Conservation (phyloP, 2,113 vertebrate species). For the Heloderma charlesbogerti region DNA sequence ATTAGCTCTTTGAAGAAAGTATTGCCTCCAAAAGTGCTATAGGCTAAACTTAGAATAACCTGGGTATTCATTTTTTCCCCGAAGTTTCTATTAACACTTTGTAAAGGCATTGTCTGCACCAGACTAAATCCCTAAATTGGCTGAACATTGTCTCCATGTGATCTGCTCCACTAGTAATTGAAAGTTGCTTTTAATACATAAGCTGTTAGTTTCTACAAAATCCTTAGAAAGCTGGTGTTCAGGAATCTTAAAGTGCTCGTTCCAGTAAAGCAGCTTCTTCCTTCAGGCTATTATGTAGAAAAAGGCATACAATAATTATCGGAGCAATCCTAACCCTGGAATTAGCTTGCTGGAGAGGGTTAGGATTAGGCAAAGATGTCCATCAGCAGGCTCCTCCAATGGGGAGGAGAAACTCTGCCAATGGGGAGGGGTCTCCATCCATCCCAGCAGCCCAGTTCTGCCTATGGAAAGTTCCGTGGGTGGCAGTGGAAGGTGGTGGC, state of each 20-base stretch:
- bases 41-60: not conserved
- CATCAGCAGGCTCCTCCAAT: too few species aligned
- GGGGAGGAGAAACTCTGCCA: too few species aligned
- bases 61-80: slow-evolving; percentile 8
- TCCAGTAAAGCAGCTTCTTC: not conserved
- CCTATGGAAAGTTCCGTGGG: not conserved
- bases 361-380: too few species aligned
- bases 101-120: not conserved
- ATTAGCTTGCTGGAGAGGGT: too few species aligned
- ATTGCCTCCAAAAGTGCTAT: slow-evolving; percentile 15
- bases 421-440: not conserved
- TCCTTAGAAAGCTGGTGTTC: slow-evolving; percentile 12
- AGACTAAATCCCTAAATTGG: slow-evolving; percentile 19
- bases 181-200: not conserved
- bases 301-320: not conserved
- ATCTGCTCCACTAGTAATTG: slow-evolving; percentile 12
- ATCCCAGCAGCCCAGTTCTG: not conserved
- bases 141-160: not conserved
- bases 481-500: too few species aligned
- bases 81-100: not conserved
- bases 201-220: not conserved
- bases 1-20: slow-evolving; percentile 47
- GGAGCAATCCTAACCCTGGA: not conserved
- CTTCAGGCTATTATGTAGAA: not conserved
- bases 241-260: not conserved